These are phyloP conservation scores for Crenuchus spilurus DNA, from an alignment of 2,797 vertebrate genomes.

Conservation along the genomic window DNA sequence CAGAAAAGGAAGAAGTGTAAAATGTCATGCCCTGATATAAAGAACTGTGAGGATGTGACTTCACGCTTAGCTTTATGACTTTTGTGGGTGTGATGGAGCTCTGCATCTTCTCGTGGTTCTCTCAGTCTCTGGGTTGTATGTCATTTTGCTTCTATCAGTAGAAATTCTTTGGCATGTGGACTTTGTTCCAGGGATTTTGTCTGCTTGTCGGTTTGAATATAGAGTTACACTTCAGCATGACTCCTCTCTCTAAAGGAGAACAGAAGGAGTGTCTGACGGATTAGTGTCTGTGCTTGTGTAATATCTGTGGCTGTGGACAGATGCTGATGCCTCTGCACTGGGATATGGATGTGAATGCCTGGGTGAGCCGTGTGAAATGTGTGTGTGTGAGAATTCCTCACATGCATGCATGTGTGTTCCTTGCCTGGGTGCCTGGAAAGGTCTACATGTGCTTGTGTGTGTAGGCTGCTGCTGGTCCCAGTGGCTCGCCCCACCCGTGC, in stretches of 20 bases:
- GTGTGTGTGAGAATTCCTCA: conserved; percentile 2
- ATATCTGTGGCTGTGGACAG: background rate
- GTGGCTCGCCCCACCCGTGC: conserved; percentile 25
- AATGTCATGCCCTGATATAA: too few relatives aligned
- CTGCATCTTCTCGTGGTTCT: background rate
- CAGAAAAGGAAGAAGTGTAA: too few relatives aligned
- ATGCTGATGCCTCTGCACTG: conserved; percentile 13
- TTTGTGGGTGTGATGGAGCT: too few relatives aligned
- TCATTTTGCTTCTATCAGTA: background rate
- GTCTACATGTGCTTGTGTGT: background rate
- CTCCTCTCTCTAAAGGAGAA: conserved; percentile 54
- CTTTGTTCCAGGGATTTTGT: conserved; percentile 16
- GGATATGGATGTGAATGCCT: background rate
- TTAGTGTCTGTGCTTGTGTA: conserved; percentile 49
- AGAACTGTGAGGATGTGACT: too few relatives aligned
- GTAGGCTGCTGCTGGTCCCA: background rate
- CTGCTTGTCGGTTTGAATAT: conserved; percentile 75
- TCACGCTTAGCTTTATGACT: too few relatives aligned
- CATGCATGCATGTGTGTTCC: conserved; percentile 9
- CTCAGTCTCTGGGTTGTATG: background rate
- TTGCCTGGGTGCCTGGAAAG: conserved; percentile 22
- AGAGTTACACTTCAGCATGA: conserved; percentile 62
- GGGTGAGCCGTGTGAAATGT: background rate
- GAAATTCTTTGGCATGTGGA: background rate
- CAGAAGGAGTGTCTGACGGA: conserved; percentile 66